Percentiles rank a stretch among this genome's conserved stretches.
Evolutionary conservation across 2,888 invertebrate genomes (phyloP).

Genomic region (Glyphotaelius pellucidus): DNA sequence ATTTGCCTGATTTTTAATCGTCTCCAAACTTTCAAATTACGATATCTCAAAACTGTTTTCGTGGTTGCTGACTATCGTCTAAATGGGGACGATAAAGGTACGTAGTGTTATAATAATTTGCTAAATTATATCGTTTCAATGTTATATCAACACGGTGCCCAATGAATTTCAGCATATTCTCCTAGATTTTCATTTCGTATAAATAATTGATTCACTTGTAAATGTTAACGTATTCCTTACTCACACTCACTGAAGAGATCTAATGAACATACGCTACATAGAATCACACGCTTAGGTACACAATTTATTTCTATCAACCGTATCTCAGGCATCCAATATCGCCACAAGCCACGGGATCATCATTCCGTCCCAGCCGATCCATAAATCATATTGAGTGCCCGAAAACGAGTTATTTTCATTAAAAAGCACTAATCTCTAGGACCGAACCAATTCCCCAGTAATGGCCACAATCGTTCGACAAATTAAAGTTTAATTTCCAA

Average conservation of each 20-base stretch:
- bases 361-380: slow-evolving; percentile 41
- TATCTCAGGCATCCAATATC: not conserved
- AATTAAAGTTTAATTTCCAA: slow-evolving; percentile 56
- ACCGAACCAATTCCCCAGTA: slow-evolving; percentile 51
- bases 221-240: too few species aligned
- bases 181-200: too few species aligned
- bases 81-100: too few species aligned
- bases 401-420: slow-evolving; percentile 49
- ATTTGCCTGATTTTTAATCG: too few species aligned
- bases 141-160: too few species aligned
- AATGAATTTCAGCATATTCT: too few species aligned
- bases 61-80: too few species aligned
- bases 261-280: not conserved
- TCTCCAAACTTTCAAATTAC: too few species aligned
- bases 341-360: slow-evolving; percentile 19
- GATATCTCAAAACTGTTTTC: too few species aligned
- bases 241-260: not conserved
- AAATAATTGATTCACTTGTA: not conserved
- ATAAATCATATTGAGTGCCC: slow-evolving; percentile 60
- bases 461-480: slow-evolving; percentile 53
- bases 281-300: not conserved
- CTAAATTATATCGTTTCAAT: too few species aligned
- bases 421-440: slow-evolving; percentile 59
- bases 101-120: too few species aligned
- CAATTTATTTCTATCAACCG: not conserved